Base-by-base conservation (phyloP, 1,140 invertebrate species). In the Drosophila leontia region DNA sequence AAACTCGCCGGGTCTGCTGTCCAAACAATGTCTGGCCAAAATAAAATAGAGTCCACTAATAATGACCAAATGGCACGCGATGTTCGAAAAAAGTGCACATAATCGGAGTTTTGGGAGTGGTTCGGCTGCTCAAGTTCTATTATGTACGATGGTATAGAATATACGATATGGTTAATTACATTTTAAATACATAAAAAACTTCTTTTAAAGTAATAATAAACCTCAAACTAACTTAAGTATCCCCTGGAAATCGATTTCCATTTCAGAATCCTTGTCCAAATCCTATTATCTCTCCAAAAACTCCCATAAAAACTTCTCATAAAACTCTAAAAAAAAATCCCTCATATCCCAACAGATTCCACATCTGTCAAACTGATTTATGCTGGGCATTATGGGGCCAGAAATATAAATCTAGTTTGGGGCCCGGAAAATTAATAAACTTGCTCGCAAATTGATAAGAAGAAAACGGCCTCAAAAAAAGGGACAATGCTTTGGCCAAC, bases 371-470 rank as follows among this genome's bases (percentile, higher is more conserved):
- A 15, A 51, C 67, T 82, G 78, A 85, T 86, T 86, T 85, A 86
- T 85, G 82, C 29, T 5, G 53, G 13, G 17, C 59, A 55, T 74
- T 75, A 57, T 61, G 35, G n/a, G 29, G 50, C 44, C 47, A 62
- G 47, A 51, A 44, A 60, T 35, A 61, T 23, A 57, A 67, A 47
- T 60, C 37, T 56, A 65, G 48, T 58, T 77, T 77, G 48, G 47
- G 63, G 47, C 39, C 57, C 41, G 70, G 47, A 82, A 87, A 82
- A 86, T 87, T 87, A 87, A 82, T 87, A 85, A 85, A 86, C 76
- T 78, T 41, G 61, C 68, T 57, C 58, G 48, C 82, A 79, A 79
- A 87, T 87, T 86, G 83, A 87, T 87, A 65, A 57, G 48, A 82
- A 77, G 68, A 83, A 50, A 82, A 78, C 53, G 41, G 70, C 78